These are phyloP conservation scores for Gallirallus australis DNA, from an alignment of 2,797 vertebrate genomes.

Conservation along the genomic window DNA sequence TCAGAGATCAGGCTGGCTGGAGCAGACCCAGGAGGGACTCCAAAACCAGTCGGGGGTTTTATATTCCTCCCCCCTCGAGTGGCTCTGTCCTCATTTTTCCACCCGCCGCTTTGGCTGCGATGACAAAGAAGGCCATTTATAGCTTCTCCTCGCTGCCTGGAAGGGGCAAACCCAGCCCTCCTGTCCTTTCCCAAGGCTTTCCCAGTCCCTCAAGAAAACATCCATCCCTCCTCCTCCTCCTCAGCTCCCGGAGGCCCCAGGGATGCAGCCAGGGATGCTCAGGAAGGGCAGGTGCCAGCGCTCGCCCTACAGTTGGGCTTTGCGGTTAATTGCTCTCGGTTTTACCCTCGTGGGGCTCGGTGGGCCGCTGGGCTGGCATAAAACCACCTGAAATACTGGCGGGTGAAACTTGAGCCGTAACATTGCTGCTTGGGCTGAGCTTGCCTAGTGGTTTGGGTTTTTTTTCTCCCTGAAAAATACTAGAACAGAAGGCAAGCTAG, in stretches of 20 bases:
- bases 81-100: background rate
- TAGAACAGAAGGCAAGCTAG: rapidly evolving
- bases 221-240: background rate
- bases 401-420: background rate
- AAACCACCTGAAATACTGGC: rapidly evolving
- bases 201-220: background rate
- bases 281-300: background rate
- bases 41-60: rapidly evolving
- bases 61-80: background rate
- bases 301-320: rapidly evolving
- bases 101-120: background rate
- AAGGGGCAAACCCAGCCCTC: background rate
- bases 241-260: background rate
- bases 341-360: background rate
- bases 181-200: background rate
- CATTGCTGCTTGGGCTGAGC: background rate
- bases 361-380: background rate
- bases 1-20: background rate
- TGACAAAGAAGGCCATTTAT: slow-evolving; percentile 57
- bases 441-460: background rate
- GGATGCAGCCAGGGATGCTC: background rate
- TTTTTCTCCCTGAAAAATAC: background rate
- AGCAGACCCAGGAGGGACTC: background rate
- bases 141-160: background rate
- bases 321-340: background rate